These are phyloP conservation scores for Neogobius melanostomus DNA, from an alignment of 2,113 vertebrate genomes.

Conservation along the genomic window DNA sequence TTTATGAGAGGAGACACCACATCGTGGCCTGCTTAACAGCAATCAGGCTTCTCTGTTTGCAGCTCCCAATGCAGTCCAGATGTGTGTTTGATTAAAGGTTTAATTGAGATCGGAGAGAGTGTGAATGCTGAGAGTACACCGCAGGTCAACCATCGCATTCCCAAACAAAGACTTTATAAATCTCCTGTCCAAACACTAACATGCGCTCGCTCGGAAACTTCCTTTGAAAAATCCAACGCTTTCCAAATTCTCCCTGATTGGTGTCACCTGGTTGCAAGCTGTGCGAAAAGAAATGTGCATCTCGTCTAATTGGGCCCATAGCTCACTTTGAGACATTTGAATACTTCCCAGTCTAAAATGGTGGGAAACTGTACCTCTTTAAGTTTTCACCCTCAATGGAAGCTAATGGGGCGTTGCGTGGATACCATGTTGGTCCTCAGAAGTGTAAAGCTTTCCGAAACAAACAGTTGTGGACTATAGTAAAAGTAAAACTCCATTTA, in stretches of 20 bases:
- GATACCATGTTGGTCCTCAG: neutral
- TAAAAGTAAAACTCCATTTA: neutral
- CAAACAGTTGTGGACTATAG: neutral
- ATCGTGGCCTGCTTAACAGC: slow-evolving; percentile 70
- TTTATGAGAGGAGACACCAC: slow-evolving; percentile 78
- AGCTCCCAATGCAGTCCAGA: slow-evolving; percentile 68
- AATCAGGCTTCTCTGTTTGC: slow-evolving; percentile 69
- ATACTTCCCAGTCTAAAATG: slow-evolving; percentile 39
- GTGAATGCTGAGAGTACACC: slow-evolving; percentile 24
- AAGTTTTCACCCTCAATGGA: slow-evolving; percentile 15
- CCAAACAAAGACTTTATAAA: slow-evolving; percentile 70
- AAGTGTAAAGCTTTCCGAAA: neutral
- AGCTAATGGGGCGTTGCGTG: slow-evolving; percentile 10
- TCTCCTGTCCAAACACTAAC: slow-evolving; percentile 69
- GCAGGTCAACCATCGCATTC: slow-evolving; percentile 51
- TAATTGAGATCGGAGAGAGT: slow-evolving; percentile 54
- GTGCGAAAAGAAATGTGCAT: slow-evolving; percentile 46
- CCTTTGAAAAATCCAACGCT: neutral
- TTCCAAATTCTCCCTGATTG: slow-evolving; percentile 27
- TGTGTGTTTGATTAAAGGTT: slow-evolving; percentile 73
- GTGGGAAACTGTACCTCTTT: slow-evolving; percentile 40
- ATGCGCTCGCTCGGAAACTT: slow-evolving; percentile 52
- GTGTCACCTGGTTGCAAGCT: slow-evolving; percentile 48
- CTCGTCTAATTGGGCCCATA: slow-evolving; percentile 54
- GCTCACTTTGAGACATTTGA: slow-evolving; percentile 36